Conservation (phyloP, 2,888 invertebrate genomes). For the Torymus auratus region DNA sequence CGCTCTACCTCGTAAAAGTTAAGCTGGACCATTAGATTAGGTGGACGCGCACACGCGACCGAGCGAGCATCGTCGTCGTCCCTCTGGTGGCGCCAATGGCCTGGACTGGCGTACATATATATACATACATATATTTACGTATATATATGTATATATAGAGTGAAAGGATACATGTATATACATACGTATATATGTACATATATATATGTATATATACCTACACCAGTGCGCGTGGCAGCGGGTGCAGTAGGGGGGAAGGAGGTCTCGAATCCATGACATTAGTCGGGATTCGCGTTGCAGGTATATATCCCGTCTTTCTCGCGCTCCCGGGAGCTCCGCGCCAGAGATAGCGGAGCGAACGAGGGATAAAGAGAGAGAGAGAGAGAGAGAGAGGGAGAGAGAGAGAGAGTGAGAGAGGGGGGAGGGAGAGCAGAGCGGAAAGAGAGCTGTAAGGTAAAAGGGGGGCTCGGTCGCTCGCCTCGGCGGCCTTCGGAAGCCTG, state of each 20-base stretch:
- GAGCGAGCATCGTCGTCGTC: neutral
- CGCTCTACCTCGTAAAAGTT: constrained; percentile 54
- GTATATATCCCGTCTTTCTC: constrained; percentile 19
- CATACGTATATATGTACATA: too few relatives aligned
- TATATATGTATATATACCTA: too few relatives aligned
- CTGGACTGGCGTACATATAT: constrained; percentile 2
- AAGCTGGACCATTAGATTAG: constrained; percentile 55
- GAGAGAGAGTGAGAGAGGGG: constrained; percentile 18
- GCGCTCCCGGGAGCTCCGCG: neutral
- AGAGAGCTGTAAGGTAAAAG: constrained; percentile 37
- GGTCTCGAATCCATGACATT: constrained; percentile 48
- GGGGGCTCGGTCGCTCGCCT: constrained; percentile 59
- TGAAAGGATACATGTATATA: too few relatives aligned
- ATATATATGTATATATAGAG: too few relatives aligned
- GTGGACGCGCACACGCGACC: constrained; percentile 27
- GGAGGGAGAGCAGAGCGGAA: constrained; percentile 14
- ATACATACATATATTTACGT: too few relatives aligned
- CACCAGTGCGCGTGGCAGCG: neutral
- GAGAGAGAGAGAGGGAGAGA: constrained; percentile 16
- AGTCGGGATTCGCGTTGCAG: constrained; percentile 48
- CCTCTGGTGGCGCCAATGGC: constrained; percentile 37
- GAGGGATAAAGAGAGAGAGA: neutral
- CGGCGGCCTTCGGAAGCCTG: constrained; percentile 58
- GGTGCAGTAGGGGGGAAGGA: neutral
- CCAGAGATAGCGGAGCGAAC: neutral